Evolutionary conservation across 2,113 vertebrate species (phyloP), one percentile per base, ranked within the genome.

Genomic region (Rynchops niger): DNA sequence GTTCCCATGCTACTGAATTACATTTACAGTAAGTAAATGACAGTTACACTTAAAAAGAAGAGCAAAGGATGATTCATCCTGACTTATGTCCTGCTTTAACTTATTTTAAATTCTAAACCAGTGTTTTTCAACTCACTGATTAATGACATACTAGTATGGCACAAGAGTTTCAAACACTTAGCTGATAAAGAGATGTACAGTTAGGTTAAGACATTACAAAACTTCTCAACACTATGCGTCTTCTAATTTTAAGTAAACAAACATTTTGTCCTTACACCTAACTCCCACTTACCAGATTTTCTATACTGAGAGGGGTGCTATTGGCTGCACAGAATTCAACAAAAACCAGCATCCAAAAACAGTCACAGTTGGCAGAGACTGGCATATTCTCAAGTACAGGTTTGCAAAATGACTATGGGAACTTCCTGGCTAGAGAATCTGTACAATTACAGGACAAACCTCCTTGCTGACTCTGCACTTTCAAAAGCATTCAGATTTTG

Each of bases 281-380:
- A 95, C 97, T 97, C 97, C 98, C 97, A 98, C 97, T 95, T 94
- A 82, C 84, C 95, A 96, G 93, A 96, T 96, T 95, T 93, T 94
- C 94, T 95, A 82, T 90, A 86, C 70, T 82, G 53, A 94, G 94
- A 95, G 59, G 58, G 58, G 78, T 95, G 93, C 85, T 47, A 62
- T 17, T 82, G 86, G 63, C 85, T 97, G 69, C 61, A 94, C 23
- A 81, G 72, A 92, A 67, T 70, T 83, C 79, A 96, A 84, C 32
- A 88, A 94, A 73, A 82, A 76, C 34, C 77, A 86, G 77, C 71
- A 66, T 43, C 73, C 69, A 83, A 91, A 84, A 79, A 53, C 55
- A 70, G 53, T 20, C 15, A 9, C 84, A 84, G 62, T 59, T 93
- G 58, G 88, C 50, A 85, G 73, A 82, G 71, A 65, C 52, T 85